Base-by-base conservation (phyloP, 2,888 invertebrate species). In the Drosophila nigricruria region DNA sequence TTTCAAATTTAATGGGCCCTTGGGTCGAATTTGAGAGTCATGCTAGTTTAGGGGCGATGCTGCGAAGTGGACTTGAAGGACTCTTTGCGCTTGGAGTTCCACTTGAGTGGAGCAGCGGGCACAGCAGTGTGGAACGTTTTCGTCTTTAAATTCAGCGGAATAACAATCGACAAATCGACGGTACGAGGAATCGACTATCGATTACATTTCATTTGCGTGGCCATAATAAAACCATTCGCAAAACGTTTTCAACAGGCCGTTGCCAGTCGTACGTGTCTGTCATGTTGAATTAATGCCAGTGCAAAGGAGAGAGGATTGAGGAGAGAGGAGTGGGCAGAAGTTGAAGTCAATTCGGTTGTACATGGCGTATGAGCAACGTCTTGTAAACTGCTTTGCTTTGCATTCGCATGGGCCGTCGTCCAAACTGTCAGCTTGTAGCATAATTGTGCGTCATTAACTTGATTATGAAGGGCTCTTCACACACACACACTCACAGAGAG, bases 361-460 rank as follows among this genome's bases (percentile, higher is more conserved):
- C 60, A 70, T 58, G 75, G 74, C 82, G 85, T 89, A 84, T 85
- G 85, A 75, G 88, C 78, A 82, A 85, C 85, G 78, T 88, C 82
- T 69, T 70, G 78, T 70, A 87, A 82, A 85, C 75, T 79, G 89
- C 87, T 79, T 73, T 71, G 83, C 86, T 77, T 68, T 79, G 90
- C 87, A 85, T 82, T 85, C 74, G 78, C 60, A 70, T 59, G 66
- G 58, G 62, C 50, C 56, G 36, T 69, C 54, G 57, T 73, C 63
- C 84, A 83, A 76, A 77, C 74, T 89, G 81, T 77, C 89, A 77
- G 77, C 81, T 74, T 85, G 88, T 76, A 74, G 88, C 88, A 88
- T 89, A 86, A 89, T 89, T 85, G 85, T 88, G 78, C 70, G 82
- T 85, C 88, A 88, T 85, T 89, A 89, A 85, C 82, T 85, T 85